These are phyloP conservation scores for Hydrophis major DNA, from an alignment of 2,797 vertebrate genomes.

Conservation along the genomic window DNA sequence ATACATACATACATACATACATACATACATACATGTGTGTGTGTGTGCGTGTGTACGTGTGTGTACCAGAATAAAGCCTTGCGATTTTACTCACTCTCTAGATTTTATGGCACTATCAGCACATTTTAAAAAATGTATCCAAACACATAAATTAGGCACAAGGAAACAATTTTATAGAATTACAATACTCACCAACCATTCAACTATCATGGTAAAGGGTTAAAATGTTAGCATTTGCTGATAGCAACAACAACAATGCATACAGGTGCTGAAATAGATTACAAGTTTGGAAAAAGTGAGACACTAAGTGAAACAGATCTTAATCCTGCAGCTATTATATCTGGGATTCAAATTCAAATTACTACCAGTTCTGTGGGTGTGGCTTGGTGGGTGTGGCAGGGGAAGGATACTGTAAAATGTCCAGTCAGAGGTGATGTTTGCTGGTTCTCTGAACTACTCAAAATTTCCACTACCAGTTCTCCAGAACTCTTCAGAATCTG, in stretches of 20 bases:
- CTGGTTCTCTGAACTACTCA: no score
- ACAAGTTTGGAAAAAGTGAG: not conserved
- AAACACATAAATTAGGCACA: not conserved
- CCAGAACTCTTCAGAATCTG: no score
- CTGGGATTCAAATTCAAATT: not conserved
- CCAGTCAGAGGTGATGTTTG: no score
- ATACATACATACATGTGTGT: no score
- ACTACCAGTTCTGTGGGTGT: no score
- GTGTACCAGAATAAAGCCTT: not conserved
- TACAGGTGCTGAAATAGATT: not conserved
- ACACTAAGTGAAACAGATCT: not conserved
- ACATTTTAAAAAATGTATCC: not conserved
- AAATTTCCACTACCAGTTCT: no score
- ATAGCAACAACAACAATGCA: not conserved
- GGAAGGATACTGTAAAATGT: no score
- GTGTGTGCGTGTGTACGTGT: no score
- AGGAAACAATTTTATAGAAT: not conserved
- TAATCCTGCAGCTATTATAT: not conserved
- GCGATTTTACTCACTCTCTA: not conserved
- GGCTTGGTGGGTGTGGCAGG: no score
- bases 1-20: no score
- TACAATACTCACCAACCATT: not conserved
- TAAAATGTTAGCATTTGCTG: not conserved
- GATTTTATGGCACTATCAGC: not conserved
- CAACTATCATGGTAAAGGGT: not conserved